phyloP scores from a whole-genome alignment of 2,888 invertebrate species.

The Campoplex capitator region DNA sequence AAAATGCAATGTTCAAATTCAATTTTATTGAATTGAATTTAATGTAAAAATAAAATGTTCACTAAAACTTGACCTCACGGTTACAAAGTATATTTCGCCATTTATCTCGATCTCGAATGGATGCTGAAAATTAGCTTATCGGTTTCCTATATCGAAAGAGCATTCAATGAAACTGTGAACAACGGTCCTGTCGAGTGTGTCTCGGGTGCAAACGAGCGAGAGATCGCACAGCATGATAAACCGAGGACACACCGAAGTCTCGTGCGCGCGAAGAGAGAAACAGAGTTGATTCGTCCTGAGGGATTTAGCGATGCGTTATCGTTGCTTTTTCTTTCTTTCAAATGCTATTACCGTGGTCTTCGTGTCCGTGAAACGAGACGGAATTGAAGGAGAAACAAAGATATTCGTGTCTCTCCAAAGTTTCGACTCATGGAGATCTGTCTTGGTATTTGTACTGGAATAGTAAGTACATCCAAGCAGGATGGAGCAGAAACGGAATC shows the following conservation, averaged over 20 bases:
- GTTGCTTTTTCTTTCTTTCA: constrained; percentile 3
- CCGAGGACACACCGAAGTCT: constrained; percentile 4
- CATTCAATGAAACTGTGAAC: constrained; percentile 13
- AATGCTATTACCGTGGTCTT: not conserved
- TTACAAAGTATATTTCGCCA: not conserved
- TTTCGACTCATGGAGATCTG: not conserved
- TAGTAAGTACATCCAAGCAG: not conserved
- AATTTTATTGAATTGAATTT: not conserved
- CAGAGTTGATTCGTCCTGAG: constrained; percentile 41
- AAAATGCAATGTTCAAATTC: too few species aligned
- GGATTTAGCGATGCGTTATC: constrained; percentile 61
- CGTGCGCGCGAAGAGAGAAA: constrained; percentile 6
- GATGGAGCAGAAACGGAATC: constrained; percentile 42
- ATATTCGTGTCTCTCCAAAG: not conserved
- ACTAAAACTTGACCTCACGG: not conserved
- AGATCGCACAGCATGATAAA: constrained; percentile 59
- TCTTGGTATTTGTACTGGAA: constrained; percentile 13
- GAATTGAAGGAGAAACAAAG: not conserved
- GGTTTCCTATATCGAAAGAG: constrained; percentile 44
- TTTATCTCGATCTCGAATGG: not conserved
- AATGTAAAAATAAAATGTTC: not conserved
- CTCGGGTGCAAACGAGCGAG: constrained; percentile 62
- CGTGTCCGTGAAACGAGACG: not conserved
- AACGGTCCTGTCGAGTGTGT: constrained; percentile 50
- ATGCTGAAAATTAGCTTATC: constrained; percentile 9